phyloP scores from a whole-genome alignment of 2,113 vertebrate genomes.

The Mirza zaza region DNA sequence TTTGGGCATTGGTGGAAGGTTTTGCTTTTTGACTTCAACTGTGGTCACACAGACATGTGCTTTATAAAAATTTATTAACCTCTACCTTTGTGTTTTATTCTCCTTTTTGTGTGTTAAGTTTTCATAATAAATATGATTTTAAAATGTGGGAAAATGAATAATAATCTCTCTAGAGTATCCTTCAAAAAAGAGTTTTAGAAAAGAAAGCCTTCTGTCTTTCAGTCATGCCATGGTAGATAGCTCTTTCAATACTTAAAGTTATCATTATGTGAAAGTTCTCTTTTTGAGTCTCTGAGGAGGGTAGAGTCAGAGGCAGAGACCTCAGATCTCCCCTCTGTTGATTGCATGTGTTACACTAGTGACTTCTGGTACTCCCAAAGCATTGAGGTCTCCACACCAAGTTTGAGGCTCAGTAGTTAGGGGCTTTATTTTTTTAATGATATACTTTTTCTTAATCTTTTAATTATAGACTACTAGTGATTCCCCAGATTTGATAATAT shows the following conservation, averaged over 20 bases:
- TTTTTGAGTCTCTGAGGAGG: background rate
- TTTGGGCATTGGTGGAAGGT: background rate
- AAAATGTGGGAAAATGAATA: background rate
- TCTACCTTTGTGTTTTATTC: background rate
- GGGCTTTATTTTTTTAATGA: background rate
- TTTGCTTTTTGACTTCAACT: conserved; percentile 31
- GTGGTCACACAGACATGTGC: background rate
- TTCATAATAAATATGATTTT: background rate
- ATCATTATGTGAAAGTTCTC: background rate
- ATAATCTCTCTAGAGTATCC: background rate
- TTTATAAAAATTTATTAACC: conserved; percentile 7
- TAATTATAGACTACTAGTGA: background rate
- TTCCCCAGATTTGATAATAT: background rate
- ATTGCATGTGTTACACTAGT: background rate
- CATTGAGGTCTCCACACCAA: background rate
- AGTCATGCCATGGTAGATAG: background rate
- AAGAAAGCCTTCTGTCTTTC: background rate
- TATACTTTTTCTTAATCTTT: background rate
- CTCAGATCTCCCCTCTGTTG: background rate
- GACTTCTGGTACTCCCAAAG: background rate
- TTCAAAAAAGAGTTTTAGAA: background rate
- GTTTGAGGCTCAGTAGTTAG: background rate
- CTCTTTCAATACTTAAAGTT: background rate
- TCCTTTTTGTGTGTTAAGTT: background rate
- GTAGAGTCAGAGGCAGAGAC: background rate